Evolutionary conservation across 2,113 vertebrate genomes (phyloP), one percentile per base, ranked within the genome.

Genomic region (Columba janthina): DNA sequence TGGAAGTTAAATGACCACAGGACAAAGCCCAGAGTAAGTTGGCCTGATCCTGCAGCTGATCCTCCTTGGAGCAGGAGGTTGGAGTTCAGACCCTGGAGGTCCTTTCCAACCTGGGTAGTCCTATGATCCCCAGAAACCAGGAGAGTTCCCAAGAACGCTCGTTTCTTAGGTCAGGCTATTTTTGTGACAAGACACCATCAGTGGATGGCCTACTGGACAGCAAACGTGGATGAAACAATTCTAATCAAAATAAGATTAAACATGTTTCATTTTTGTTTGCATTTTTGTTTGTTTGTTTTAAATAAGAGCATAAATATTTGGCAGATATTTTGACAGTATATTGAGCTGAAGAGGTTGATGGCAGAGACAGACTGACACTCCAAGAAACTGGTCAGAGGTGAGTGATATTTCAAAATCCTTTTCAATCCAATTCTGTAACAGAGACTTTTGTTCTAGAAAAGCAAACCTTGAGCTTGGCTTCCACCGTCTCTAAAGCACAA

Each of bases 151-250:
- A 48, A 78, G 46, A 65, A 20, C 4, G 25, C 3, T 12, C 2
- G 24, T 73, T 88, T 50, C 67, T 51, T 88, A 48, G 53, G 8
- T 22, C 61, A 62, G 44, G 21, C 44, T 32, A 3, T 6, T 82
- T 66, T 53, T 71, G 48, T 58, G 53, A 62, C 32, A 90, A 72
- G 53, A 51, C 60, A 34, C 9, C 0, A 0, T 22, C 36, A 71
- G 36, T 0, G 0, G 21, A 61, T 36, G 21, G 34, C 16, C 6
- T 62, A 21, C 36, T 53, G 29, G 40, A n/a, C 36, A 71, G 20
- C 4, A 51, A 69, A 38, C 13, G 5, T 7, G 12, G 29, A 57
- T 34, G 19, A 91, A 82, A 53, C 2, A 42, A 31, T 17, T 48
- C 60, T 32, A 42, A 54, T 34, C 16, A 32, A 88, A 88, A 44